These are phyloP conservation scores for Thelaira solivaga DNA, from an alignment of 2,888 invertebrate species.

Conservation along the genomic window DNA sequence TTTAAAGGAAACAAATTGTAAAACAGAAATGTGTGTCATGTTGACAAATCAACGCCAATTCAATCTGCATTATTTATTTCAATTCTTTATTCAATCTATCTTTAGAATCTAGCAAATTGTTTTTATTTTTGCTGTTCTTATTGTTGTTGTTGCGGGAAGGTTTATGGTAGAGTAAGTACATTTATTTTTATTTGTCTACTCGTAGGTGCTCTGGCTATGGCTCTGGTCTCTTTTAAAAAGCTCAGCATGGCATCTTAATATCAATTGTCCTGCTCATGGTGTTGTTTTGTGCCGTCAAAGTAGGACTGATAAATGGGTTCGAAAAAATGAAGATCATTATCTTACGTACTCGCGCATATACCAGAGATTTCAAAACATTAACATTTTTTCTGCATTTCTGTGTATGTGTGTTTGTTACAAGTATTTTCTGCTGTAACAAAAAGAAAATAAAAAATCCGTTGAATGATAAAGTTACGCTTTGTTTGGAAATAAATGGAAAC, in stretches of 20 bases:
- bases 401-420: neutral
- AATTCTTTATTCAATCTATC: conserved; percentile 56
- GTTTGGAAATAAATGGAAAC: conserved; percentile 58
- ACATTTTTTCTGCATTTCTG: conserved; percentile 3
- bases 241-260: conserved; percentile 62
- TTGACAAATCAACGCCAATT: conserved; percentile 63
- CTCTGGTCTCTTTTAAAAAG: conserved; percentile 36
- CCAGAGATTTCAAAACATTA: conserved; percentile 29
- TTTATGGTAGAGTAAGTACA: neutral
- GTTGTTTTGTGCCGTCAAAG: conserved; percentile 59
- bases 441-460: conserved; percentile 41
- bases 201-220: conserved; percentile 20
- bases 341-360: conserved; percentile 29
- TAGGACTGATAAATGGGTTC: conserved; percentile 62
- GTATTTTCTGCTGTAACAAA: conserved; percentile 10
- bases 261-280: conserved; percentile 57
- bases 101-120: conserved; percentile 59
- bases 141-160: too few species aligned
- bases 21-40: conserved; percentile 63
- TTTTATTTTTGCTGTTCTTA: neutral
- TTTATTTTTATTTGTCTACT: neutral
- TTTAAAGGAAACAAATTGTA: conserved; percentile 70
- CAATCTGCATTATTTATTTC: conserved; percentile 61
- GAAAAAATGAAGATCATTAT: conserved; percentile 62
- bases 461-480: conserved; percentile 57